phyloP scores from a whole-genome alignment of 2,113 vertebrate species.

The Cynopterus brachyotis region DNA sequence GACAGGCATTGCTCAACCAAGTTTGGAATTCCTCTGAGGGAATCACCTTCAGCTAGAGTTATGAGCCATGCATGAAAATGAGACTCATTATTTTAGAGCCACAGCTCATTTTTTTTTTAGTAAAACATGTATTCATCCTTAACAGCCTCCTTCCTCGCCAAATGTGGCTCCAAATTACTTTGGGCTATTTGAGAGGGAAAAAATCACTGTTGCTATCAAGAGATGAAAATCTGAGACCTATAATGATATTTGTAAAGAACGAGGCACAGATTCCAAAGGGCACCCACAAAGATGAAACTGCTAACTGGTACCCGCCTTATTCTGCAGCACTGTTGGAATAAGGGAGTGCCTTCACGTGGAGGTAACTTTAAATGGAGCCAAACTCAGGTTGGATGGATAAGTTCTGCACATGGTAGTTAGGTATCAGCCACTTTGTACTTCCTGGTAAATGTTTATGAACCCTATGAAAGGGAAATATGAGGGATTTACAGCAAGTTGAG shows the following conservation, averaged over 20 bases:
- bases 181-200: background rate
- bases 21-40: constrained; percentile 24
- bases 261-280: background rate
- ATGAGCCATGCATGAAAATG: constrained; percentile 41
- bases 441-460: background rate
- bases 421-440: background rate
- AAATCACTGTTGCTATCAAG: background rate
- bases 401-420: background rate
- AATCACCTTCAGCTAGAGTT: constrained; percentile 45
- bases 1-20: background rate
- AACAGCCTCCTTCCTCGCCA: background rate
- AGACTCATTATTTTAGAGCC: constrained; percentile 39
- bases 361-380: background rate
- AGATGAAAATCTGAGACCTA: background rate
- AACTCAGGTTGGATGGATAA: background rate
- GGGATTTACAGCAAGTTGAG: background rate
- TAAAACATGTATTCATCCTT: background rate
- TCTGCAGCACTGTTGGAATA: background rate
- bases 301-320: background rate
- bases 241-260: background rate
- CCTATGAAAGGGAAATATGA: background rate
- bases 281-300: background rate
- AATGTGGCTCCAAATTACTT: constrained; percentile 35
- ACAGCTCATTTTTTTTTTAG: constrained; percentile 1
- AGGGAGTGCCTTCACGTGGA: background rate